Evolutionary conservation across 2,113 vertebrate species (phyloP), one percentile per base, ranked within the genome.

Genomic region (Mellivora capensis): DNA sequence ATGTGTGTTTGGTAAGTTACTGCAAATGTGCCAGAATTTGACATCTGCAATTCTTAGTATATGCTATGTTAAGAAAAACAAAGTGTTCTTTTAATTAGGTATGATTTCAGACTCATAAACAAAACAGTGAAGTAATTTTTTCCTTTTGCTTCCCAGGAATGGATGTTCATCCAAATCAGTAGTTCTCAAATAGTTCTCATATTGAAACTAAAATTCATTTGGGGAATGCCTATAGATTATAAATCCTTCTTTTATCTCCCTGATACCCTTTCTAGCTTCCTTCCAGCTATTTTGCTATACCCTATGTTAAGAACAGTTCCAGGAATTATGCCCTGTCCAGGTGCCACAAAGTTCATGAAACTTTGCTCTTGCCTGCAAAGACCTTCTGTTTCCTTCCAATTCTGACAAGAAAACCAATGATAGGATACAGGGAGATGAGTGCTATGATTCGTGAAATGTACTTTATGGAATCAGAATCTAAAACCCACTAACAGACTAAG

Each of bases 21-120:
- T 95, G 80, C 42, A 71, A 88, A 44, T 93, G 83, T 95, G 97
- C 97, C 97, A 98, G 80, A 87, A 91, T 72, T 76, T 96, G 94
- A 94, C 97, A 98, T 97, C 95, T 97, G 95, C n/a, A 90, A 21
- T 64, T 96, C 87, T 96, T 92, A 94, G 69, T 90, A 79, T 94
- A 94, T 79, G 64, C 54, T 94, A 52, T 94, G 62, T 76, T 97
- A 83, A 96, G 90, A 69, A 93, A 97, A 98, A 97, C 86, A 94
- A 96, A 94, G 47, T 93, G 54, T 95, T 94, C 52, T 96, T 94
- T 97, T 96, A 96, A 96, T 97, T 97, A 97, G 52, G 67, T 88
- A 47, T 80, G 93, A 96, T 89, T 97, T 98, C 83, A 96, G 93
- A 90, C 18, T 49, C 84, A 87, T 80, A 93, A 93, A 86, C 76